These are phyloP conservation scores for Enteromius mattozi DNA, from an alignment of 2,797 vertebrate species.

Conservation along the genomic window DNA sequence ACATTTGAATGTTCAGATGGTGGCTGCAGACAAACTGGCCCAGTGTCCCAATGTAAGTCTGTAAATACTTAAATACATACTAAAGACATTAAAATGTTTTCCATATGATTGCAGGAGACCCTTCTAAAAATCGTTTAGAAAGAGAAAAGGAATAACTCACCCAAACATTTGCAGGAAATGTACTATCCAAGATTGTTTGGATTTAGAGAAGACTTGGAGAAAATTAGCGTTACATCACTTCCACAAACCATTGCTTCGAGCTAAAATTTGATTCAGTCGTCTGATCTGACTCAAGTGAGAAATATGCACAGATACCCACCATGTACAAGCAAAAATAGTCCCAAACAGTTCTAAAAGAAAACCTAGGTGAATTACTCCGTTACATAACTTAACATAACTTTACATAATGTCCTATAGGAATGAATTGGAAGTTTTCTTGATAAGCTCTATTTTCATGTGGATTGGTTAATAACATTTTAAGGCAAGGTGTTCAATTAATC, in stretches of 20 bases:
- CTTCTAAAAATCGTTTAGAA: not conserved
- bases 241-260: not conserved
- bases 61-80: slow-evolving; percentile 39
- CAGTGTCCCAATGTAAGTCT: slow-evolving; percentile 92
- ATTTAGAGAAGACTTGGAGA: not conserved
- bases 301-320: not conserved
- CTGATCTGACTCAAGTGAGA: not conserved
- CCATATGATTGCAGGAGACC: not conserved
- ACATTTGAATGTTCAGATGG: slow-evolving; percentile 97
- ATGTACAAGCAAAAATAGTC: not conserved
- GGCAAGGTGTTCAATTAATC: not conserved
- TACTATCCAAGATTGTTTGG: not conserved
- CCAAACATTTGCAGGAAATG: not conserved
- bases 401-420: not conserved
- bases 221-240: not conserved
- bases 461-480: not conserved
- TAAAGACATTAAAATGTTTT: not conserved
- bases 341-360: not conserved
- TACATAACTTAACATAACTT: not conserved
- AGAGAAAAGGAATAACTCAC: not conserved
- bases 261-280: not conserved
- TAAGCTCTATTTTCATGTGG: not conserved
- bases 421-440: not conserved
- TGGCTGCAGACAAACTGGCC: slow-evolving; percentile 95
- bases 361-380: not conserved